Conservation (phyloP, 2,888 invertebrate species). For the Drosophila buzzatii region DNA sequence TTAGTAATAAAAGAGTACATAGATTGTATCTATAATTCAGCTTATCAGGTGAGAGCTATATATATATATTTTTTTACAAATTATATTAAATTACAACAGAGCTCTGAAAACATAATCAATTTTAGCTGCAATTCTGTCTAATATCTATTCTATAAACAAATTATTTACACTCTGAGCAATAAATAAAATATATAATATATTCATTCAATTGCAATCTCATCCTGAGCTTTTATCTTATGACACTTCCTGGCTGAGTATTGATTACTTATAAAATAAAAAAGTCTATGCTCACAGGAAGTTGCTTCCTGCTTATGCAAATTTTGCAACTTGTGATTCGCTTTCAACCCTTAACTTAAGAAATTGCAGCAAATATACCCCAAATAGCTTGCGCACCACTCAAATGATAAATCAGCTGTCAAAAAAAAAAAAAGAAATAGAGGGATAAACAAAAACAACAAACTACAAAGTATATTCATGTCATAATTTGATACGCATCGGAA, state of each 20-base stretch:
- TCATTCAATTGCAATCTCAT: background rate
- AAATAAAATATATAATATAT: background rate
- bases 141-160: background rate
- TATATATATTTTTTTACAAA: no score
- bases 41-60: no score
- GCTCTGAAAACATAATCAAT: background rate
- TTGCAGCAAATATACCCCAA: slow-evolving; percentile 25
- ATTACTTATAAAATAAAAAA: background rate
- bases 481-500: slow-evolving; percentile 73
- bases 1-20: background rate
- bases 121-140: background rate
- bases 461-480: slow-evolving; percentile 33
- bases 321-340: background rate
- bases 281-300: slow-evolving; percentile 27
- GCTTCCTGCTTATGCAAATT: slow-evolving; percentile 42
- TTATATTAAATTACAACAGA: no score
- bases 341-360: slow-evolving; percentile 47
- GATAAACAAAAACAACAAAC: slow-evolving; percentile 26
- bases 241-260: background rate
- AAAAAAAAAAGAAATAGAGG: slow-evolving; percentile 2
- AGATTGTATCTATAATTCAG: background rate
- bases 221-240: background rate
- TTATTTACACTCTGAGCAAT: background rate
- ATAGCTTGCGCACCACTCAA: slow-evolving; percentile 2
- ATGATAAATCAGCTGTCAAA: slow-evolving; percentile 19